Evolutionary conservation across 2,888 invertebrate genomes (phyloP).

Genomic region (Metacarcinus magister): DNA sequence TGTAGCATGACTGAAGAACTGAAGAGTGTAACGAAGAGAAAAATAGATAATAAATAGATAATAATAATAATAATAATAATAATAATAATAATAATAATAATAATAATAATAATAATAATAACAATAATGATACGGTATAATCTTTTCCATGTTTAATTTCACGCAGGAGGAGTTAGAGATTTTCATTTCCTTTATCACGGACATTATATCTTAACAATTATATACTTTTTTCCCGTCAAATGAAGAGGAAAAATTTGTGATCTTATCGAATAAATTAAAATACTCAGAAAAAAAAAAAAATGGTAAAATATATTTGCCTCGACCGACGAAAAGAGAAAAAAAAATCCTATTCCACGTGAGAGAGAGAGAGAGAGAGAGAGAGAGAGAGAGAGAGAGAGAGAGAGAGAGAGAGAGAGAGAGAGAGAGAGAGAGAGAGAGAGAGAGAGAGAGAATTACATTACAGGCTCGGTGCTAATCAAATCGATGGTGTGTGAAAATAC

Average conservation of each 20-base stretch:
- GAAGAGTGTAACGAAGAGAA: neutral
- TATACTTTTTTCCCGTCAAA: neutral
- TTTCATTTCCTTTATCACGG: neutral
- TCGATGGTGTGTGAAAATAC: neutral
- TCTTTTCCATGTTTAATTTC: neutral
- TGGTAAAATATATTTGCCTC: neutral
- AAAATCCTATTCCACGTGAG: no score
- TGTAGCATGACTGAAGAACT: no score
- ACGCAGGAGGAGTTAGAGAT: neutral
- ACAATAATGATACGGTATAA: neutral
- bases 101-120: neutral
- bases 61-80: no score
- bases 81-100: neutral
- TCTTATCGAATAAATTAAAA: neutral
- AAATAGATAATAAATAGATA: neutral
- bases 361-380: neutral
- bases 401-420: constrained; percentile 8
- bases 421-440: neutral
- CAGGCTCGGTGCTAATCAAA: neutral
- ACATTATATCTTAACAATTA: neutral
- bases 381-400: neutral
- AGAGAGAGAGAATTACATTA: neutral
- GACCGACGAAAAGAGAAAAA: neutral
- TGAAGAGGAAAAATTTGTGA: neutral
- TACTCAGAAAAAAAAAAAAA: neutral